phyloP scores from a whole-genome alignment of 2,888 invertebrate genomes.

The Hecatera dysodea region DNA sequence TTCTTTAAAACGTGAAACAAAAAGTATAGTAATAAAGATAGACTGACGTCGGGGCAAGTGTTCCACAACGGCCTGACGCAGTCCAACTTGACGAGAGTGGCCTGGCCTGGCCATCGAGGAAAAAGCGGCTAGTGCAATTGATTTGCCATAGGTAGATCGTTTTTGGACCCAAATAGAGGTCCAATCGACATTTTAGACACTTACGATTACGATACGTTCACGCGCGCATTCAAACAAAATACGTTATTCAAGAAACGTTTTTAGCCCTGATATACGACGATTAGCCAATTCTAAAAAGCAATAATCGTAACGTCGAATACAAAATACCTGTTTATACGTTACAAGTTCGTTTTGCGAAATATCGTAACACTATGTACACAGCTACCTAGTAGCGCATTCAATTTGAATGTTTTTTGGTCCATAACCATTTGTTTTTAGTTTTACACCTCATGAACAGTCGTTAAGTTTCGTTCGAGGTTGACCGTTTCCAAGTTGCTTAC shows the following conservation, averaged over 20 bases:
- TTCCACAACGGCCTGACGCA: no score
- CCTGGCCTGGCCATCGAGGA: no score
- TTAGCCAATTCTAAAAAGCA: slow-evolving; percentile 62
- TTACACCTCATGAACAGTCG: slow-evolving; percentile 45
- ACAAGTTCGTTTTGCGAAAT: slow-evolving; percentile 68
- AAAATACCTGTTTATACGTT: slow-evolving; percentile 65
- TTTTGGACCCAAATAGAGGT: background rate
- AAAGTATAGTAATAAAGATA: no score
- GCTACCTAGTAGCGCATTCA: slow-evolving; percentile 44
- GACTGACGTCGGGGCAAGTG: no score
- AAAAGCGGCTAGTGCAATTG: no score
- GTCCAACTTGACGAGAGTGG: no score
- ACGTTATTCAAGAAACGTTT: slow-evolving; percentile 49
- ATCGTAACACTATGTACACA: slow-evolving; percentile 33
- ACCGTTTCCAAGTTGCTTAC: slow-evolving; percentile 12
- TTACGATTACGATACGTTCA: slow-evolving; percentile 8
- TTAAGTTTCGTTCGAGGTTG: slow-evolving; percentile 52
- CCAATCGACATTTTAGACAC: slow-evolving; percentile 24
- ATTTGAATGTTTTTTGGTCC: slow-evolving; percentile 60
- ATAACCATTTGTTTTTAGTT: slow-evolving; percentile 49
- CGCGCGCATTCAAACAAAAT: slow-evolving; percentile 10
- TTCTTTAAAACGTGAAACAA: background rate
- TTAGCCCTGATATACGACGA: slow-evolving; percentile 39
- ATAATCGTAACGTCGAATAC: slow-evolving; percentile 65
- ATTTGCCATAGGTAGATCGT: no score